Percentiles rank a stretch among this genome's conserved stretches.
phyloP scores from a whole-genome alignment of 2,888 invertebrate species.

The Limenitis arthemis region DNA sequence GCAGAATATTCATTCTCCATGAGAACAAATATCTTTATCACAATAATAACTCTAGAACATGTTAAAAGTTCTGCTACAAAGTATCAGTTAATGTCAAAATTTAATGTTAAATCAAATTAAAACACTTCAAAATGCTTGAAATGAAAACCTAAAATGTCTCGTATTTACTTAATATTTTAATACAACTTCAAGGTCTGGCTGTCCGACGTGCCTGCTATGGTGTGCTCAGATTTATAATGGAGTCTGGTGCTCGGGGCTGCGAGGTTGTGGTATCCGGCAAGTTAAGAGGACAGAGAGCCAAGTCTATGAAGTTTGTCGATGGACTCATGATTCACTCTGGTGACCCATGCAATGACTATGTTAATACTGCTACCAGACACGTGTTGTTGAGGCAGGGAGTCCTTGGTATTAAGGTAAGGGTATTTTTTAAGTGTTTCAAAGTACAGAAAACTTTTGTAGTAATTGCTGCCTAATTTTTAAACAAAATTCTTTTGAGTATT shows the following conservation, averaged over 20 bases:
- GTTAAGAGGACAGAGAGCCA: constrained; percentile 98
- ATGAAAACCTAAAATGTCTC: too few relatives aligned
- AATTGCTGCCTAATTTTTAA: too few relatives aligned
- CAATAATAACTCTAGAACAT: too few relatives aligned
- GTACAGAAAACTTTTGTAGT: neutral
- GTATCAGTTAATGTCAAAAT: too few relatives aligned
- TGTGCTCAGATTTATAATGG: constrained; percentile 98
- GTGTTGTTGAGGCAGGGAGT: constrained; percentile 95
- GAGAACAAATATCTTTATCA: too few relatives aligned
- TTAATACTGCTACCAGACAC: constrained; percentile 98
- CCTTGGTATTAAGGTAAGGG: constrained; percentile 80
- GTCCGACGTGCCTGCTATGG: constrained; percentile 96
- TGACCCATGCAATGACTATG: constrained; percentile 98
- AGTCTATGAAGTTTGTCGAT: constrained; percentile 99
- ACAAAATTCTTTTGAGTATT: too few relatives aligned
- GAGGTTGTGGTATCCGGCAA: constrained; percentile 99
- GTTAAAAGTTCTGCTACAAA: too few relatives aligned
- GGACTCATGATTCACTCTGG: constrained; percentile 99
- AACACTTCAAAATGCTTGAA: too few relatives aligned
- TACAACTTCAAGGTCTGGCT: constrained; percentile 66
- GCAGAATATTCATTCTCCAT: too few relatives aligned
- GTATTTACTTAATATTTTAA: too few relatives aligned
- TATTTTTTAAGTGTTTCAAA: neutral
- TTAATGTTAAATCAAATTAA: too few relatives aligned
- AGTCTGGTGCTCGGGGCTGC: constrained; percentile 96